Conservation (phyloP, 2,888 invertebrate genomes). For the Aspidiotus destructor region DNA sequence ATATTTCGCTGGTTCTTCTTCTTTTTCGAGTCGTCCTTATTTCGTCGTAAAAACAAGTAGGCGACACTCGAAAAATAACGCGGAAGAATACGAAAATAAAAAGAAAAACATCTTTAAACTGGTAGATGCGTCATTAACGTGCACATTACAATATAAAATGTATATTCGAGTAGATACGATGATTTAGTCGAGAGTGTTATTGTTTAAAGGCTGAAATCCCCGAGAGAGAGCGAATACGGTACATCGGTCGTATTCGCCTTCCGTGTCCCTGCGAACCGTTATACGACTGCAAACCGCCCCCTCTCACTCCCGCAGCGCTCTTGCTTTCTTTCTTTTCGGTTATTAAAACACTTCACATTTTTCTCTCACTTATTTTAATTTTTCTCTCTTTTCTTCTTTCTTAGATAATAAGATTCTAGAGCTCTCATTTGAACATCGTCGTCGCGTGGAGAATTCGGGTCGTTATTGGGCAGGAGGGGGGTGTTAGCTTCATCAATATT, state of each 20-base stretch:
- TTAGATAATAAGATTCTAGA: constrained; percentile 33
- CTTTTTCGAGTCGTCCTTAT: too few relatives aligned
- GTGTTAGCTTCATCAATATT: constrained; percentile 36
- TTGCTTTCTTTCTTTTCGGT: constrained; percentile 34
- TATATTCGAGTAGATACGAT: constrained; percentile 30
- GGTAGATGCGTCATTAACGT: constrained; percentile 32
- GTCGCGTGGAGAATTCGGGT: constrained; percentile 12
- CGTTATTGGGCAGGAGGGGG: constrained; percentile 19
- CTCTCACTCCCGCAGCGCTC: neutral
- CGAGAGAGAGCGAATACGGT: constrained; percentile 16
- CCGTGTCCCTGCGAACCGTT: constrained; percentile 15
- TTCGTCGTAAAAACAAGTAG: too few relatives aligned
- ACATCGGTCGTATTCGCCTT: constrained; percentile 11
- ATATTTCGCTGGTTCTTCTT: too few relatives aligned
- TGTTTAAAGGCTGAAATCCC: constrained; percentile 30
- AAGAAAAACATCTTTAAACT: constrained; percentile 31
- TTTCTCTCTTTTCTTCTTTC: constrained; percentile 29
- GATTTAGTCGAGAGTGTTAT: constrained; percentile 33
- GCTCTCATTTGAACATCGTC: constrained; percentile 32
- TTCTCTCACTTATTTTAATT: constrained; percentile 34
- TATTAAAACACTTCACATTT: constrained; percentile 37
- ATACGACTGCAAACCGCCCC: constrained; percentile 24
- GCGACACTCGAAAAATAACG: constrained; percentile 18
- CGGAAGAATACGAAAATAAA: constrained; percentile 19
- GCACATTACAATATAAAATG: constrained; percentile 33